These are phyloP conservation scores for Pristionchus japonicus DNA, from an alignment of 2,888 invertebrate genomes.

Conservation along the genomic window DNA sequence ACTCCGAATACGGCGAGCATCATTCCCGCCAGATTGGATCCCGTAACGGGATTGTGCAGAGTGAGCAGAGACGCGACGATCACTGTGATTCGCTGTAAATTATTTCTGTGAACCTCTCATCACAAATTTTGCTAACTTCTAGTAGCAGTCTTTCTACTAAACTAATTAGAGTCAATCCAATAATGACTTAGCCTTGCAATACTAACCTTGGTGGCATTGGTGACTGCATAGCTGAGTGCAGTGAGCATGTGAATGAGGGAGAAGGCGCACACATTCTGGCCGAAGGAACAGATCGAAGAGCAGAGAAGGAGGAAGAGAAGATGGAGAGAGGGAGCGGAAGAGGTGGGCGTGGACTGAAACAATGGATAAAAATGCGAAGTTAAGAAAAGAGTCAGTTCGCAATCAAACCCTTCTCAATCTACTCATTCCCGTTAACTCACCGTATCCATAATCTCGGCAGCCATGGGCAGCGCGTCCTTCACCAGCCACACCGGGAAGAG, in stretches of 20 bases:
- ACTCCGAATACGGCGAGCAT: conserved; percentile 90
- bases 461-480: conserved; percentile 80
- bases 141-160: too few species aligned
- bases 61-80: conserved; percentile 89
- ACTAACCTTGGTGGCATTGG: conserved; percentile 87
- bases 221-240: conserved; percentile 95
- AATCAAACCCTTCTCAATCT: background rate
- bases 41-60: conserved; percentile 91
- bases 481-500: conserved; percentile 88
- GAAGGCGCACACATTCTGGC: conserved; percentile 95
- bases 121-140: too few species aligned
- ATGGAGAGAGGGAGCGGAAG: conserved; percentile 53
- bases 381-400: background rate
- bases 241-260: conserved; percentile 89
- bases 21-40: conserved; percentile 87
- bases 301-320: conserved; percentile 59
- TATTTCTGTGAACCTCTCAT: background rate
- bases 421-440: background rate
- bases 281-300: conserved; percentile 88
- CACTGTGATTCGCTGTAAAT: conserved; percentile 78
- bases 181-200: background rate
- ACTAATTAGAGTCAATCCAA: too few species aligned
- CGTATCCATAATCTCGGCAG: background rate
- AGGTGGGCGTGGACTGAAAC: background rate
- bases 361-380: background rate